Evolutionary conservation across 1,140 invertebrate genomes (phyloP).

Genomic region (Papilio machaon): DNA sequence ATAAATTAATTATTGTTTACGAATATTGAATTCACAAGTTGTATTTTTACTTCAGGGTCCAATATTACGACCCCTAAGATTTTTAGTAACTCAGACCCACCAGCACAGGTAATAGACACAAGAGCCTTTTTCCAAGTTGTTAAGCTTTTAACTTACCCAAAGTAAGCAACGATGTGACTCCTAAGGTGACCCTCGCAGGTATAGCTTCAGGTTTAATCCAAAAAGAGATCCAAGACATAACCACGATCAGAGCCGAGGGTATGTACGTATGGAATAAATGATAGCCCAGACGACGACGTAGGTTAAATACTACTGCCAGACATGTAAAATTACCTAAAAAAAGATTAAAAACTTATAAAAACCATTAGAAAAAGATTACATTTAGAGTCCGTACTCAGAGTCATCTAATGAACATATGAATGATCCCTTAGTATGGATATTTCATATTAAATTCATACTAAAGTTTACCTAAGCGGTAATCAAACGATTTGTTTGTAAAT

Average conservation of each 20-base stretch:
- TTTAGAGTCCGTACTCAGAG: too few relatives aligned
- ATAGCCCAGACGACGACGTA: slow-evolving; percentile 91
- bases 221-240: slow-evolving; percentile 97
- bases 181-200: slow-evolving; percentile 90
- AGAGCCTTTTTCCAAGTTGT: background rate
- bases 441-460: too few relatives aligned
- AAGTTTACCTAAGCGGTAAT: too few relatives aligned
- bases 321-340: slow-evolving; percentile 92
- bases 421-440: too few relatives aligned
- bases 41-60: too few relatives aligned
- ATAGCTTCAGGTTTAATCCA: slow-evolving; percentile 97
- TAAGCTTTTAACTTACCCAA: slow-evolving; percentile 83
- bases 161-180: slow-evolving; percentile 92
- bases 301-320: slow-evolving; percentile 92
- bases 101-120: too few relatives aligned
- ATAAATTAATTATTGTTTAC: too few relatives aligned
- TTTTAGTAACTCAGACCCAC: too few relatives aligned
- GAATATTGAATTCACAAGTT: too few relatives aligned
- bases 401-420: too few relatives aligned
- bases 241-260: slow-evolving; percentile 93
- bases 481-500: background rate
- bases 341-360: background rate
- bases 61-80: too few relatives aligned
- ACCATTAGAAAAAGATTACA: background rate
- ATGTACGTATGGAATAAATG: slow-evolving; percentile 96